Evolutionary conservation across 2,888 invertebrate species (phyloP).

Genomic region (Melanargia galathea): DNA sequence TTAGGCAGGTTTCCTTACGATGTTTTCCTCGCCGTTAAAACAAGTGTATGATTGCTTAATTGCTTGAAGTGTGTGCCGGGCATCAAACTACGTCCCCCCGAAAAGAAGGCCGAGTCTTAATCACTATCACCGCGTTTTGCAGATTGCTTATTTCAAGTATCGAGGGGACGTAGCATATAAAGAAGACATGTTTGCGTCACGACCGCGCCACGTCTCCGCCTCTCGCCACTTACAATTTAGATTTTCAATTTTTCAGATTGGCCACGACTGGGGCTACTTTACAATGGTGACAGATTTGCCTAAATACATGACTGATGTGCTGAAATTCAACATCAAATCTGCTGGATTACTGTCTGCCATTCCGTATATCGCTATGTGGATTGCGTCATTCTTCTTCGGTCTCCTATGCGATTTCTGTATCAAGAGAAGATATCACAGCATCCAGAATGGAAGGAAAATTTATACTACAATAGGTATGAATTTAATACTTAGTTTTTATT

Average conservation of each 20-base stretch:
- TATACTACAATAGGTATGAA: constrained; percentile 85
- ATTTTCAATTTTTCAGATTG: constrained; percentile 62
- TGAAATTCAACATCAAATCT: constrained; percentile 85
- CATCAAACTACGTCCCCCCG: no score
- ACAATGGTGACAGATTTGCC: constrained; percentile 88
- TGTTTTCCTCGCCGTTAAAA: no score
- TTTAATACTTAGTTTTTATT: neutral
- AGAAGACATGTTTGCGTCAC: no score
- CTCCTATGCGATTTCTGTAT: constrained; percentile 87
- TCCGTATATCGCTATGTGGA: constrained; percentile 86
- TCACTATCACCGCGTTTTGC: no score
- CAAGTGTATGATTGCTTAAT: no score
- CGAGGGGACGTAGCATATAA: no score
- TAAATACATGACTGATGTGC: constrained; percentile 86
- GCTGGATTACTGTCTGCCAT: constrained; percentile 85
- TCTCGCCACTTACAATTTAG: neutral
- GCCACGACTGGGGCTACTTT: constrained; percentile 88
- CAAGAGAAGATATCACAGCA: constrained; percentile 79
- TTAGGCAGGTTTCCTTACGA: no score
- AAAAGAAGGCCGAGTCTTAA: no score
- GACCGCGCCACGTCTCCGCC: no score
- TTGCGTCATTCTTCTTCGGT: constrained; percentile 84
- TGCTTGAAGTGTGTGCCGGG: no score
- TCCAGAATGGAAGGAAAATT: constrained; percentile 83
- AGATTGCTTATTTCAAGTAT: no score